Conservation (phyloP, 2,888 invertebrate genomes). For the Strigamia crassipes region DNA sequence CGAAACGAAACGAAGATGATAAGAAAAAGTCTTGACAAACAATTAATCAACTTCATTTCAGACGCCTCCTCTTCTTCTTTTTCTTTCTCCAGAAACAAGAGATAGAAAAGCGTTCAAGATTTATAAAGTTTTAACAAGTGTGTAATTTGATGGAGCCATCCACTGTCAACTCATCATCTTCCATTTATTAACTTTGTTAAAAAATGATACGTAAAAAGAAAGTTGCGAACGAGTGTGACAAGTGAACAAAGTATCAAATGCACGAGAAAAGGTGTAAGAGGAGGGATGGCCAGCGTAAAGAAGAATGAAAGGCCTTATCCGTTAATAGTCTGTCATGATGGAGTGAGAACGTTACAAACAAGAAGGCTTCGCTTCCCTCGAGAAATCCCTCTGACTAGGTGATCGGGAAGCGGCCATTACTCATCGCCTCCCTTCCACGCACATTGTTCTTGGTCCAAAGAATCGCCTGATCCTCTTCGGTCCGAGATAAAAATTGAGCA, state of each 20-base stretch:
- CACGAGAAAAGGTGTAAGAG: slow-evolving; percentile 23
- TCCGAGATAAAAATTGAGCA: slow-evolving; percentile 39
- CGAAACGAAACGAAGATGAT: too few relatives aligned
- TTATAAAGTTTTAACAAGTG: slow-evolving; percentile 8
- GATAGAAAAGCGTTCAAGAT: not conserved
- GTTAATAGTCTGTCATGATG: slow-evolving; percentile 40
- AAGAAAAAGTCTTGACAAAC: not conserved
- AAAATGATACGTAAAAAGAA: not conserved
- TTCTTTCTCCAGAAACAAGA: not conserved
- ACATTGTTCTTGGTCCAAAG: slow-evolving; percentile 40
- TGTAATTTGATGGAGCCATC: slow-evolving; percentile 37
- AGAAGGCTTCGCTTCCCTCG: slow-evolving; percentile 42
- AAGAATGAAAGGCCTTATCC: slow-evolving; percentile 36
- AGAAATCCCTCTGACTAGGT: slow-evolving; percentile 42
- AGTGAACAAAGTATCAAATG: slow-evolving; percentile 34
- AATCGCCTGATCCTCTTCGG: slow-evolving; percentile 38
- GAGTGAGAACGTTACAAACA: slow-evolving; percentile 42
- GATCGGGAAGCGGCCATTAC: slow-evolving; percentile 40
- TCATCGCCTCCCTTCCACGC: slow-evolving; percentile 32
- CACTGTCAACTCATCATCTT: not conserved
- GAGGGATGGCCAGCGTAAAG: slow-evolving; percentile 12
- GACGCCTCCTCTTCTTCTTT: too few relatives aligned
- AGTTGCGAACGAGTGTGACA: slow-evolving; percentile 1
- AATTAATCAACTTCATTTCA: not conserved
- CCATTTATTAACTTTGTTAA: slow-evolving; percentile 36